Base-by-base conservation (phyloP, 2,113 vertebrate species). In the Diadophis punctatus region DNA sequence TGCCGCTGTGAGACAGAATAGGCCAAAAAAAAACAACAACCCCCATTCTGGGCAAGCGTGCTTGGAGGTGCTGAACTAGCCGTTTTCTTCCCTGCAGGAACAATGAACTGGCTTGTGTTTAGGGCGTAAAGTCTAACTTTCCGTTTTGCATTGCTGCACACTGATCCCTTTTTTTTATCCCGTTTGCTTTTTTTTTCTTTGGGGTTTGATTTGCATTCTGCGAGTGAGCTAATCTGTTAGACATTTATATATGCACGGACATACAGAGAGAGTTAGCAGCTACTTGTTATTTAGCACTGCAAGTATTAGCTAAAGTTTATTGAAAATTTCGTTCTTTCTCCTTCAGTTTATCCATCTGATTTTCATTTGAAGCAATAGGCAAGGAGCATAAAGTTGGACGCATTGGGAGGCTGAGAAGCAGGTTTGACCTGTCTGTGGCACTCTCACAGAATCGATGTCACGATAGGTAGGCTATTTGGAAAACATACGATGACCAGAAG, bases 61-160 rank as follows among this genome's bases (percentile, higher is more conserved):
- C 4, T 91, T 94, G 94, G 94, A 95, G 95, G 92, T 94, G 95
- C 95, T 97, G 95, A 97, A 96, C 87, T 84, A 96, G 94, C 93
- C 60, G 55, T 95, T 97, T 58, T 95, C 95, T 94, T 92, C 94
- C 94, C 53, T 93, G 93, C 91, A 94, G 95, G 92, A 96, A 94
- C 93, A 95, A 92, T 95, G 95, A 95, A 95, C 92, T 89, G 93
- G 94, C 93, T 94, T 7, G 88, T 74, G 90, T 94, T 96, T 96
- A 96, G 93, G 93, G 56, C 53, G 92, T 74, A 91, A 94, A 96
- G 53, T 34, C 91, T 95, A 96, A 95, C 90, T 96, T 96, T 96
- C 91, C 85, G 91, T 92, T 95, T 91, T 87, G 87, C 58, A 20
- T 86, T 90, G 89, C 91, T 94, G 43, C 46, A 11, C 51, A 96